phyloP scores from a whole-genome alignment of 2,797 vertebrate genomes.

The Mionectes olivaceus region DNA sequence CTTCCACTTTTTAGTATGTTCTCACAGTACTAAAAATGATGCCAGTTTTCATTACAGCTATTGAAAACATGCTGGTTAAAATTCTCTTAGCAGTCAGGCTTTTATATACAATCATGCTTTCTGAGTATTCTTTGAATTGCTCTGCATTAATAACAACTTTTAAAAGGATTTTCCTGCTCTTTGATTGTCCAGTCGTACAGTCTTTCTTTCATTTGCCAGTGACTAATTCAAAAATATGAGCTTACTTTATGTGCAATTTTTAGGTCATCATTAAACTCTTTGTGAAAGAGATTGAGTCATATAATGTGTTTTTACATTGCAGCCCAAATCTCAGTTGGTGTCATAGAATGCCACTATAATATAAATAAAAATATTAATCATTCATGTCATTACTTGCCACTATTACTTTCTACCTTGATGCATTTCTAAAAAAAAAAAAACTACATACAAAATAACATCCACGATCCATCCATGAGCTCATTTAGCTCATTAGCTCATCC shows the following conservation, averaged over 20 bases:
- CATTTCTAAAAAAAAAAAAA: background rate
- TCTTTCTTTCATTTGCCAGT: slow-evolving; percentile 45
- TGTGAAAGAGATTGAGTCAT: slow-evolving; percentile 57
- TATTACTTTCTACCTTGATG: slow-evolving; percentile 38
- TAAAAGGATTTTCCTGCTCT: slow-evolving; percentile 49
- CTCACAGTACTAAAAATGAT: background rate
- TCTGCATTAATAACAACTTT: slow-evolving; percentile 38
- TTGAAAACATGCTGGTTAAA: slow-evolving; percentile 14
- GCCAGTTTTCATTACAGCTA: background rate
- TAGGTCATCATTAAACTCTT: slow-evolving; percentile 61
- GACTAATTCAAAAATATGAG: slow-evolving; percentile 64
- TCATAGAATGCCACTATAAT: slow-evolving; percentile 23
- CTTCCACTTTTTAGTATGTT: background rate
- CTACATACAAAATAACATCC: background rate
- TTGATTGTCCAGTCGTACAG: slow-evolving; percentile 13
- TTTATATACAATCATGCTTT: slow-evolving; percentile 3
- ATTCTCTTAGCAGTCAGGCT: slow-evolving; percentile 4
- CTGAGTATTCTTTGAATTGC: background rate
- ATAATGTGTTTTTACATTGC: slow-evolving; percentile 42
- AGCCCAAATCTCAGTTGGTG: slow-evolving; percentile 47
- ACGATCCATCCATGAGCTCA: background rate
- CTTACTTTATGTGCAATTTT: slow-evolving; percentile 48
- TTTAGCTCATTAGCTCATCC: too few species aligned
- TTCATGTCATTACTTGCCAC: slow-evolving; percentile 35
- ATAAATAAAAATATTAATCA: slow-evolving; percentile 60